Base-by-base conservation (phyloP, 1,140 invertebrate genomes). In the Papilio aristodemus region DNA sequence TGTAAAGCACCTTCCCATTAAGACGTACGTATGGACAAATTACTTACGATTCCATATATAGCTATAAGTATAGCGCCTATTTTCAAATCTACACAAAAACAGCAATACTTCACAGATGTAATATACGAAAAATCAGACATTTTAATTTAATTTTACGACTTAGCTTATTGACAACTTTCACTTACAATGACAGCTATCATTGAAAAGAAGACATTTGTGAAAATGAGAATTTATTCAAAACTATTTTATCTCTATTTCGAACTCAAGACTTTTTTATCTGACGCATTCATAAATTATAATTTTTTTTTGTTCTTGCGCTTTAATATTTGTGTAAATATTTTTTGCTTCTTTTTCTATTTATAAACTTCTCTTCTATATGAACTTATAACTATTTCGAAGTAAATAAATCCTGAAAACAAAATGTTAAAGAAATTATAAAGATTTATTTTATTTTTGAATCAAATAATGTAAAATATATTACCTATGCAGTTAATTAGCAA, bases 401-500 rank as follows among this genome's bases (percentile, higher is more conserved):
- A 80, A 36, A 68, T 17, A 74, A 76, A 77, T 43, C 76, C 81
- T 81, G 79, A 68, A 80, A 83, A 17, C 43, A 66, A 70, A 68
- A 62, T 70, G 22, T 22, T 69, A 50, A 17, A 0, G 2, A 41
- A 66, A 27, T 25, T 22, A 19, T 13, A 46, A 27, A 43, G 1
- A 37, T 57, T 46, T 22, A 27, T 38, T 60, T 59, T 32, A 32
- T 25, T 54, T 17, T n/a, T n/a, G n/a, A 38, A 46, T 6, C 11
- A 63, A 39, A 38, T 41, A 62, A 46, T 14, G 1, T 36, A 54
- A 39, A 46, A 39, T n/a, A 10, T 13, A 66, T n/a, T 37, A 50
- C 72, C 69, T 73, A 81, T 76, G 72, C 50, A 70, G 66, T 75
- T 77, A 19, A 83, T 46, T 17, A 46, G 19, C 9, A 46, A 14